These are phyloP conservation scores for Montipora sp. DNA, from an alignment of 64 coral and sea anemone species.

Conservation along the genomic window DNA sequence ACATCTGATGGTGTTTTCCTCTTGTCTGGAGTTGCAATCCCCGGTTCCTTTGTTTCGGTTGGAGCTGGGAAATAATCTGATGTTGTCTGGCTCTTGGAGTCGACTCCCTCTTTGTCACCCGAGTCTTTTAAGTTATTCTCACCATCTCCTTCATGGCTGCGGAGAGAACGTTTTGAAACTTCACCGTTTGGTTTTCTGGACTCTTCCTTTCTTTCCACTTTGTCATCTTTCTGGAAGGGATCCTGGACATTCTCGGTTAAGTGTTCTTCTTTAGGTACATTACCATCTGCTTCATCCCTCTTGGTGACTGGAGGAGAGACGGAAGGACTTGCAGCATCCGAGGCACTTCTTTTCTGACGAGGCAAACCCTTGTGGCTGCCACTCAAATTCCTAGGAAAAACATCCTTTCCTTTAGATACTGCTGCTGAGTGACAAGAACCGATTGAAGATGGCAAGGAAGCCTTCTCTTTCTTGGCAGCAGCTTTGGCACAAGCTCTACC, in stretches of 20 bases:
- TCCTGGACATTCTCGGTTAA: neutral
- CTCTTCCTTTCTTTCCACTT: neutral
- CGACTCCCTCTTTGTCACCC: neutral
- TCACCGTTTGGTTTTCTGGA: neutral
- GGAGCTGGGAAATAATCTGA: neutral
- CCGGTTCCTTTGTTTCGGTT: neutral
- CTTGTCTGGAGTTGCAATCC: neutral
- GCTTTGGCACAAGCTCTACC: neutral
- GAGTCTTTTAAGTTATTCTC: neutral
- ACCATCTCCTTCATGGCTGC: neutral
- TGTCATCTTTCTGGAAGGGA: neutral
- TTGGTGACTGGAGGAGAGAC: constrained; percentile 2
- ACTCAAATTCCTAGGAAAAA: neutral
- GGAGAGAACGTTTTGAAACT: neutral
- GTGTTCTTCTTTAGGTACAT: neutral
- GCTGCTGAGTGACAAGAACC: neutral
- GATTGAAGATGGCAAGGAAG: neutral
- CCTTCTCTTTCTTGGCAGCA: constrained; percentile 7
- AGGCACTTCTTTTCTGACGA: constrained; percentile 13
- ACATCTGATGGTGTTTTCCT: neutral
- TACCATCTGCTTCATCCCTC: neutral
- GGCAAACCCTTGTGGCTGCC: constrained; percentile 14
- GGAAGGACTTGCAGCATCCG: constrained; percentile 1
- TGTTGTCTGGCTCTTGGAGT: neutral
- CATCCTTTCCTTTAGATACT: neutral